phyloP scores from a whole-genome alignment of 1,140 invertebrate species.

The Whitmania pigra region DNA sequence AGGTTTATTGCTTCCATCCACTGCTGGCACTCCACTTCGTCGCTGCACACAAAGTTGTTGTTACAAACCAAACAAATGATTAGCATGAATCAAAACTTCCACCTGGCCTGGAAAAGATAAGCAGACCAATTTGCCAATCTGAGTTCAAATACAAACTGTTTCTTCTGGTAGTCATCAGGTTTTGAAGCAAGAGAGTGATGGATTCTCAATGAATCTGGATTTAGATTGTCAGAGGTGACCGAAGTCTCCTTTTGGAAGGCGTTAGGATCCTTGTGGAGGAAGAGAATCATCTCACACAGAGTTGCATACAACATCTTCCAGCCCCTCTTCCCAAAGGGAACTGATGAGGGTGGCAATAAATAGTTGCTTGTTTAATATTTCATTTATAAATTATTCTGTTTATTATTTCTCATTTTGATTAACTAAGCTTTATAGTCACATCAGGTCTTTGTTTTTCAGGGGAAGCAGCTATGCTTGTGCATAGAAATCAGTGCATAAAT shows the following conservation, averaged over 20 bases:
- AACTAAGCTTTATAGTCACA: background rate
- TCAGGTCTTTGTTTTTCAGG: background rate
- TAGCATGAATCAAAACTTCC: conserved; percentile 18
- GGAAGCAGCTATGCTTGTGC: background rate
- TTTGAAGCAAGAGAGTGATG: conserved; percentile 86
- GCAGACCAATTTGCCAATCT: conserved; percentile 90
- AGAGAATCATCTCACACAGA: conserved; percentile 82
- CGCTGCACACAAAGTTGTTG: conserved; percentile 47
- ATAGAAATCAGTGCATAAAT: background rate
- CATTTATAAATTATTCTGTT: too few relatives aligned
- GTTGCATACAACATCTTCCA: conserved; percentile 99
- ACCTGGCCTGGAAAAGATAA: conserved; percentile 92
- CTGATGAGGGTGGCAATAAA: conserved; percentile 44
- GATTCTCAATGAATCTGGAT: conserved; percentile 65
- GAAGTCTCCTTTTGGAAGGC: conserved; percentile 68
- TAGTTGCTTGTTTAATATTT: too few relatives aligned
- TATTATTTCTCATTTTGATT: too few relatives aligned
- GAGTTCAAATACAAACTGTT: conserved; percentile 85
- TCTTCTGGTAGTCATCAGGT: conserved; percentile 91
- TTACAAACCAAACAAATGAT: background rate
- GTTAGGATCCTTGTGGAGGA: conserved; percentile 87
- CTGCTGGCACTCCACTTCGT: conserved; percentile 75
- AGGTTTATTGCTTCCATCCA: conserved; percentile 98
- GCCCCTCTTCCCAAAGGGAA: conserved; percentile 85
- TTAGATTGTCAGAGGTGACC: conserved; percentile 36